Base-by-base conservation (phyloP, 2,888 invertebrate species). In the Balanococcus diminutus region DNA sequence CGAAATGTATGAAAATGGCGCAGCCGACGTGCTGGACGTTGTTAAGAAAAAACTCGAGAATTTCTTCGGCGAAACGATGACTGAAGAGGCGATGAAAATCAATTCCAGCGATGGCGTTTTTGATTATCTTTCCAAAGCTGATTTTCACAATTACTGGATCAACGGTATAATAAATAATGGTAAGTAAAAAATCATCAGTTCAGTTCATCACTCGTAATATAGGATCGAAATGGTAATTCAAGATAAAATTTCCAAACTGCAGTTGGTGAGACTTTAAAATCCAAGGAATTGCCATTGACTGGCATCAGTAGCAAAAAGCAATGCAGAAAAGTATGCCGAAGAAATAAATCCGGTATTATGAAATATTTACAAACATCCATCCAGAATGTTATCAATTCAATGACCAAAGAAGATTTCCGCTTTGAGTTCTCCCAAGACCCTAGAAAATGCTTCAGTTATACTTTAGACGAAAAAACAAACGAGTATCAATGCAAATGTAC, bases 1-100 rank as follows among this genome's bases (percentile, higher is more conserved):
- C 1, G 28, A 31, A 6, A 4, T 72, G 14, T 72, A 72, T 14
- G 31, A 72, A 72, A 72, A 72, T 2, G 72, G 31, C 3, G 72
- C 28, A 1, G 16, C 11, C 11, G 72, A 72, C 14, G 72, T 72
- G 9, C 31, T 31, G 28, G 31, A 14, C 11, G 31, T 31, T 14
- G 31, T 72, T 28, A 28, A 72, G 9, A 72, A 72, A 72, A 72
- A 72, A 31, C 11, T 72, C 14, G 72, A 72, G 16, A 25, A 72
- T 16, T 72, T 72, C 31, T 72, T 72, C 28, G 72, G 72, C 72
- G 72, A 72, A 72, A 72, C 72, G 72, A 28, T 72, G 31, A 25
- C 31, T 11, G 25, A 25, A 16, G 72, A 72, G 16, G 14, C 31
- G 28, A 28, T 72, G 72, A 72, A 72, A 9, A 28, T 31, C 11